phyloP scores from a whole-genome alignment of 2,888 invertebrate species.

The Nomada lathburiana region DNA sequence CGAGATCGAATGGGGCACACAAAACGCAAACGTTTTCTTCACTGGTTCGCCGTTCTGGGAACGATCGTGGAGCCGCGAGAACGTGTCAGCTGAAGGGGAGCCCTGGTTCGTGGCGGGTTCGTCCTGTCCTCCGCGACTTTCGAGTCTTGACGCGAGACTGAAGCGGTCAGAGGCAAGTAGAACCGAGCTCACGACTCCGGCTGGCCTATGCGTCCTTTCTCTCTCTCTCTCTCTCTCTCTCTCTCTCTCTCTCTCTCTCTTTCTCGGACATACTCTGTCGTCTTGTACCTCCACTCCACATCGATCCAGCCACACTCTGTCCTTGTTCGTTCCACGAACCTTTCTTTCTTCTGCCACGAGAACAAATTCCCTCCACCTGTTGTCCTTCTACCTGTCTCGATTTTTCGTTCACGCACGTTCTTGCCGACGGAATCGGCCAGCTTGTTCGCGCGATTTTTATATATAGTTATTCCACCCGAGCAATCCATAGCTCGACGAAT shows the following conservation, averaged over 20 bases:
- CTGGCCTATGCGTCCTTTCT: conserved; percentile 46
- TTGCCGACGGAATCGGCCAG: neutral
- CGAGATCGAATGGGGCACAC: neutral
- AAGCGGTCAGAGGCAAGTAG: conserved; percentile 60
- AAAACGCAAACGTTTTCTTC: neutral
- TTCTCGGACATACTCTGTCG: neutral
- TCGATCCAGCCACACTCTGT: conserved; percentile 11
- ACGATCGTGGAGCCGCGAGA: conserved; percentile 20
- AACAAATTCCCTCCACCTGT: conserved; percentile 48
- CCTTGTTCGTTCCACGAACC: conserved; percentile 38
- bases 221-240: conserved; percentile 43
- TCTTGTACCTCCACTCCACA: conserved; percentile 39
- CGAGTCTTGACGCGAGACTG: conserved; percentile 83
- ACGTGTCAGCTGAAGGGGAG: conserved; percentile 22
- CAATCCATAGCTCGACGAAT: no score
- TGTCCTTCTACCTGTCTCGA: conserved; percentile 30
- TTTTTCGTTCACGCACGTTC: conserved; percentile 18
- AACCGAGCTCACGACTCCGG: conserved; percentile 40
- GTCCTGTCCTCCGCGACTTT: conserved; percentile 74
- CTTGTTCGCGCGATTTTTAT: neutral
- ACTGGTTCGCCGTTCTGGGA: neutral
- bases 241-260: conserved; percentile 33
- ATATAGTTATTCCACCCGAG: neutral
- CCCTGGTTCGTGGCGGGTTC: neutral
- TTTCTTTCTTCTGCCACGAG: conserved; percentile 37